Conservation (phyloP, 1,140 invertebrate species). For the Akabosia matsudoensis region DNA sequence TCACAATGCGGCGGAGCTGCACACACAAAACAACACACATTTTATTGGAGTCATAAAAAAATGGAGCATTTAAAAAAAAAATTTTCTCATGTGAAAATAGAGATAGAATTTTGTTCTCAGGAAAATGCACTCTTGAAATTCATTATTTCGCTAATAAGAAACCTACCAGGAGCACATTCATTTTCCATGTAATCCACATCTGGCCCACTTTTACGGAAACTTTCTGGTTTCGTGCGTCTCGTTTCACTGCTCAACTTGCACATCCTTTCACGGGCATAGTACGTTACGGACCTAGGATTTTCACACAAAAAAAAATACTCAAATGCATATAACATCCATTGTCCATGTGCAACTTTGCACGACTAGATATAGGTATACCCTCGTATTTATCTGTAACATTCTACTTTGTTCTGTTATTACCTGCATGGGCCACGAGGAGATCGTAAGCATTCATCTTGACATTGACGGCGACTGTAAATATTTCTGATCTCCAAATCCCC, state of each 20-base stretch:
- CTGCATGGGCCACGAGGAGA: constrained; percentile 52
- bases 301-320: constrained; percentile 12
- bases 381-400: background rate
- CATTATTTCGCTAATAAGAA: background rate
- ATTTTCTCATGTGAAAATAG: background rate
- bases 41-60: background rate
- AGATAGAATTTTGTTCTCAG: background rate
- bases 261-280: constrained; percentile 50
- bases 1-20: constrained; percentile 56
- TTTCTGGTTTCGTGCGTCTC: constrained; percentile 52
- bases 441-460: constrained; percentile 54
- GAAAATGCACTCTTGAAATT: background rate
- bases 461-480: constrained; percentile 52
- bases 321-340: background rate
- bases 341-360: background rate
- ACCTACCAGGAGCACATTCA: constrained; percentile 53
- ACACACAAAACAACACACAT: constrained; percentile 10
- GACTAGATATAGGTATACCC: background rate
- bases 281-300: constrained; percentile 52
- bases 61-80: background rate
- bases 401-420: too few relatives aligned
- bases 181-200: constrained; percentile 59
- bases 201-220: constrained; percentile 50
- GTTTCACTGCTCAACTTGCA: constrained; percentile 55
- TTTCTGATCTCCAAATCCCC: constrained; percentile 52